Percentiles rank a stretch among this genome's conserved stretches.
These are phyloP conservation scores for Canis aureus DNA, from an alignment of 2,113 vertebrate genomes.

Conservation along the genomic window DNA sequence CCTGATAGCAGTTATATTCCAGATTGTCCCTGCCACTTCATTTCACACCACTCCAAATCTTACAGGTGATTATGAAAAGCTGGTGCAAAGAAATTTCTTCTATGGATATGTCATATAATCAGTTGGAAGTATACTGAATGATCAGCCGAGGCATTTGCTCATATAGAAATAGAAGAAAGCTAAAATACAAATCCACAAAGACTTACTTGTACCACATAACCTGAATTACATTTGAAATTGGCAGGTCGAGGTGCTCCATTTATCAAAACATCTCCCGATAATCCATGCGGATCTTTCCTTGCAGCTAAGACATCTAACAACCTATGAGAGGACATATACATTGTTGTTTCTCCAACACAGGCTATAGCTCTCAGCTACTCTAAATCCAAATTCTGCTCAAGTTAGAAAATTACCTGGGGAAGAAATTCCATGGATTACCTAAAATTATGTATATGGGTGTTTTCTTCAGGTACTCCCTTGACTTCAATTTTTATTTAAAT, in stretches of 20 bases:
- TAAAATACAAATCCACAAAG: not conserved
- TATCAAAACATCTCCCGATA: constrained; percentile 92
- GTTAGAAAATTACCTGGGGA: not conserved
- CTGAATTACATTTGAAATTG: constrained; percentile 96
- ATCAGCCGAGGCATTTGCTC: not conserved
- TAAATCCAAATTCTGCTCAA: not conserved
- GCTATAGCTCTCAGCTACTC: not conserved
- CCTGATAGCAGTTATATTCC: not conserved
- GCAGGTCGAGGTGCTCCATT: constrained; percentile 93
- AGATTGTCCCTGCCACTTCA: not conserved
- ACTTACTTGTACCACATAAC: constrained; percentile 96
- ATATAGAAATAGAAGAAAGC: not conserved
- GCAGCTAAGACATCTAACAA: constrained; percentile 89
- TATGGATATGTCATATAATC: too few relatives aligned
- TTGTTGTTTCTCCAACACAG: not conserved
- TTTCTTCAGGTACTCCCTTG: not conserved
- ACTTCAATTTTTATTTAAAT: not conserved
- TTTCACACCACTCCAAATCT: not conserved
- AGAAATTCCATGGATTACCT: not conserved
- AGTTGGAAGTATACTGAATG: not conserved
- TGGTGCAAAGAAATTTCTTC: not conserved
- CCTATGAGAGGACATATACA: constrained; percentile 74
- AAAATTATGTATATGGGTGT: not conserved
- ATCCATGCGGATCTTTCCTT: constrained; percentile 90
- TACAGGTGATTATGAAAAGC: not conserved